A percentile compares a stretch with the other conserved stretches of the same genome.
These are phyloP conservation scores for Tachycineta bicolor DNA, from an alignment of 2,113 vertebrate genomes.

Conservation along the genomic window DNA sequence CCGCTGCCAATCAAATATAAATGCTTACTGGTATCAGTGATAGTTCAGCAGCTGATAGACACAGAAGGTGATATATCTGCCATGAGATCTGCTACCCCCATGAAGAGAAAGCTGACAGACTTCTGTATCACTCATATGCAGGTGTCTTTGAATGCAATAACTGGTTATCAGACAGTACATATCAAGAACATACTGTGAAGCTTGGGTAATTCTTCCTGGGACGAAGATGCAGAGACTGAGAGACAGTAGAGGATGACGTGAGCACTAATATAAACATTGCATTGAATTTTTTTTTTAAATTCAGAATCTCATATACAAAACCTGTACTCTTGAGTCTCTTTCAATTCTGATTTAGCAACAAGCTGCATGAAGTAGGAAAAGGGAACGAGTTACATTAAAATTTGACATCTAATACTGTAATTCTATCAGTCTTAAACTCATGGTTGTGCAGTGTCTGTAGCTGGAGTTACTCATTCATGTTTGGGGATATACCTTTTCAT, in stretches of 20 bases:
- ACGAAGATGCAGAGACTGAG: neutral
- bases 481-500: neutral
- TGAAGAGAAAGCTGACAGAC: neutral
- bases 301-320: neutral
- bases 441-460: neutral
- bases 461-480: neutral
- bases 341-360: neutral
- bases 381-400: neutral
- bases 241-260: neutral
- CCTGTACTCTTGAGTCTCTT: rapidly evolving
- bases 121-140: rapidly evolving
- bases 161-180: neutral
- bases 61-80: neutral
- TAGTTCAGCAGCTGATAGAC: neutral
- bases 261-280: neutral
- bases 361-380: neutral
- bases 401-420: neutral
- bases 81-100: neutral
- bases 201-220: neutral
- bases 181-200: neutral
- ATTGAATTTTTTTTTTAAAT: neutral
- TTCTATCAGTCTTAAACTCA: neutral
- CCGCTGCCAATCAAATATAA: neutral
- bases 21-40: neutral
- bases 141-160: neutral